Percentiles rank a stretch among this genome's conserved stretches.
Conservation (phyloP, 2,888 invertebrate species). For the Spisula solida region DNA sequence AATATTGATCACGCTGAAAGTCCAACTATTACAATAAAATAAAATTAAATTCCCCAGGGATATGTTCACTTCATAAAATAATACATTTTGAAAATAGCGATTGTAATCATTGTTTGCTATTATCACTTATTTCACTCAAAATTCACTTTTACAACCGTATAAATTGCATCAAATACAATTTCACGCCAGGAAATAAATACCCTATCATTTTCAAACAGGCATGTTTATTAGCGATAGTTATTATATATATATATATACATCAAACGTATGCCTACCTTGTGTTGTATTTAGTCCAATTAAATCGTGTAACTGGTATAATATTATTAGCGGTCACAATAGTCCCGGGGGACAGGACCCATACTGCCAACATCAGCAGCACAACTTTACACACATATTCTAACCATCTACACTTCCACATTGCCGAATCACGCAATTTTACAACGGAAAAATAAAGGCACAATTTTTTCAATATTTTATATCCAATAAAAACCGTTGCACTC, state of each 20-base stretch:
- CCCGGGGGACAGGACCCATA: conserved; percentile 28
- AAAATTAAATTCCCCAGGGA: neutral
- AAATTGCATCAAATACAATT: conserved; percentile 2
- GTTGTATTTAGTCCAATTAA: conserved; percentile 38
- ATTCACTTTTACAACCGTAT: conserved; percentile 1
- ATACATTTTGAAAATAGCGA: neutral
- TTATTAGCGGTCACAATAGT: conserved; percentile 19
- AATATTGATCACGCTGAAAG: neutral
- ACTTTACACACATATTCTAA: conserved; percentile 45
- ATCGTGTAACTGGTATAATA: neutral
- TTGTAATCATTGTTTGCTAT: neutral
- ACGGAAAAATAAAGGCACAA: conserved; percentile 43
- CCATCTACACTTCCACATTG: conserved; percentile 45
- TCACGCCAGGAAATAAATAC: conserved; percentile 3
- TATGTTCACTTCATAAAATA: neutral
- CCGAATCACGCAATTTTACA: conserved; percentile 33
- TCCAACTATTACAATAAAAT: neutral
- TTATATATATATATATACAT: neutral
- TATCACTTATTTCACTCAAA: neutral
- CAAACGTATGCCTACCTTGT: neutral
- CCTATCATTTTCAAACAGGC: neutral
- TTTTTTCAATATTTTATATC: conserved; percentile 33
- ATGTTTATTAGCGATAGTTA: neutral
- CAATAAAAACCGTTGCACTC: neutral
- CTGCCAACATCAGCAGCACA: conserved; percentile 29